phyloP scores from a whole-genome alignment of 1,140 invertebrate species.

The Protaetia brevitarsis region DNA sequence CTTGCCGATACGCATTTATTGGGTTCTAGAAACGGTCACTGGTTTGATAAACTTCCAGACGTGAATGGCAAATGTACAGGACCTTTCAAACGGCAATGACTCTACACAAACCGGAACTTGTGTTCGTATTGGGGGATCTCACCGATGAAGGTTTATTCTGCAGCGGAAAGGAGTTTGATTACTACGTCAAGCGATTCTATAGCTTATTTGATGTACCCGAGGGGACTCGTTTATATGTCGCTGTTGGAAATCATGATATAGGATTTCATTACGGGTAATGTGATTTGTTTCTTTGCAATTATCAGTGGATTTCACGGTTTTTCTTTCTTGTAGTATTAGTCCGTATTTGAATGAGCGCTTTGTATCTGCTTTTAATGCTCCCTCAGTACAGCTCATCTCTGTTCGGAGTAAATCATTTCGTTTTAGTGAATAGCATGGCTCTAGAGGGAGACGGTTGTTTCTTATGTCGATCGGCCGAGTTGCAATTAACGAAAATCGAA shows the following conservation, averaged over 20 bases:
- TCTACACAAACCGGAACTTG: constrained; percentile 80
- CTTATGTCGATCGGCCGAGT: constrained; percentile 75
- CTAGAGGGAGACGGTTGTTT: constrained; percentile 91
- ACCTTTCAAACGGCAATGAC: constrained; percentile 85
- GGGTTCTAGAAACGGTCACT: constrained; percentile 83
- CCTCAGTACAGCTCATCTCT: constrained; percentile 68
- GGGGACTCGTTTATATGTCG: constrained; percentile 68
- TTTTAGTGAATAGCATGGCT: constrained; percentile 94
- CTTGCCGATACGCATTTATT: constrained; percentile 92
- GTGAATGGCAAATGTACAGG: constrained; percentile 98
- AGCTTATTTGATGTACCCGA: constrained; percentile 74
- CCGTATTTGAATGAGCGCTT: constrained; percentile 77
- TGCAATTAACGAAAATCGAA: constrained; percentile 70
- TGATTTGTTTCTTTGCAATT: no score
- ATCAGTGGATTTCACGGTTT: no score
- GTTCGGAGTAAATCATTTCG: constrained; percentile 79
- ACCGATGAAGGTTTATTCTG: constrained; percentile 96
- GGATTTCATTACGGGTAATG: constrained; percentile 99
- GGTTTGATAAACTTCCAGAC: constrained; percentile 92
- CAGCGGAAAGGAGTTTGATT: constrained; percentile 69
- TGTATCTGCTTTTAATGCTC: constrained; percentile 69
- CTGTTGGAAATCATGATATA: constrained; percentile 96
- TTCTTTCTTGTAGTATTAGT: constrained; percentile 63
- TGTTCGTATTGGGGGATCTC: constrained; percentile 93
- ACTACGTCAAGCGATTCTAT: constrained; percentile 77